Conservation (phyloP, 92 coral and sea anemone genomes). For the Umimayanthus chanpuru region DNA sequence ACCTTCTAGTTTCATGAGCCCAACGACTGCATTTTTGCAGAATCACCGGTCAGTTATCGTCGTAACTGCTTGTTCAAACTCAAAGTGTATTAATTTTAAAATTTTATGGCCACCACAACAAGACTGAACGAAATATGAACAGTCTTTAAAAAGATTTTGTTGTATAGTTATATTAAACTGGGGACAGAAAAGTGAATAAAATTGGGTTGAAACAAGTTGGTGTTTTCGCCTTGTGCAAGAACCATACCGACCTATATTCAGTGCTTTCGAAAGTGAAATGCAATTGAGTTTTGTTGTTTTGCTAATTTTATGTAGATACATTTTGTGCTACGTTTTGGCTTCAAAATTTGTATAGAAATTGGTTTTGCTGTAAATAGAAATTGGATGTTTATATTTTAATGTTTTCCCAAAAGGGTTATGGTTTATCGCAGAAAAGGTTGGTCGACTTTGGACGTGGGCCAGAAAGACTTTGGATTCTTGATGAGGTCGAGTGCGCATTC, state of each 20-base stretch:
- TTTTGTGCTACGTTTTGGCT: background rate
- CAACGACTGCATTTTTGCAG: constrained; percentile 31
- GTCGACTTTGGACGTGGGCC: constrained; percentile 19
- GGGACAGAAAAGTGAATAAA: constrained; percentile 27
- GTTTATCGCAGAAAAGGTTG: background rate
- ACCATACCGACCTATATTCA: background rate
- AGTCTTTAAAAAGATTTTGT: constrained; percentile 34
- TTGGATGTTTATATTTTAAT: too few species aligned
- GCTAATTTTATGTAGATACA: too few species aligned
- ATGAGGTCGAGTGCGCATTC: background rate
- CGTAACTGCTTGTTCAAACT: background rate
- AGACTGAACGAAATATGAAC: constrained; percentile 34
- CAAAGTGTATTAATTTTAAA: background rate
- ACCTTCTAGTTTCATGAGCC: background rate
- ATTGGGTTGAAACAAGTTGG: constrained; percentile 5
- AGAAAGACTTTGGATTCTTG: background rate
- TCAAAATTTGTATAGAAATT: background rate
- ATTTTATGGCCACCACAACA: constrained; percentile 1
- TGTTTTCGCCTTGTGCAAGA: constrained; percentile 12
- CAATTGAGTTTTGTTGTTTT: background rate
- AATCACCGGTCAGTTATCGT: background rate
- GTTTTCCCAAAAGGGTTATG: background rate
- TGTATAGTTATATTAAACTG: constrained; percentile 22
- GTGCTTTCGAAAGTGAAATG: constrained; percentile 9
- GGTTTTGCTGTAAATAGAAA: background rate